Evolutionary conservation across 2,888 invertebrate genomes (phyloP), one percentile per base, ranked within the genome.

Genomic region (Torymus auratus): DNA sequence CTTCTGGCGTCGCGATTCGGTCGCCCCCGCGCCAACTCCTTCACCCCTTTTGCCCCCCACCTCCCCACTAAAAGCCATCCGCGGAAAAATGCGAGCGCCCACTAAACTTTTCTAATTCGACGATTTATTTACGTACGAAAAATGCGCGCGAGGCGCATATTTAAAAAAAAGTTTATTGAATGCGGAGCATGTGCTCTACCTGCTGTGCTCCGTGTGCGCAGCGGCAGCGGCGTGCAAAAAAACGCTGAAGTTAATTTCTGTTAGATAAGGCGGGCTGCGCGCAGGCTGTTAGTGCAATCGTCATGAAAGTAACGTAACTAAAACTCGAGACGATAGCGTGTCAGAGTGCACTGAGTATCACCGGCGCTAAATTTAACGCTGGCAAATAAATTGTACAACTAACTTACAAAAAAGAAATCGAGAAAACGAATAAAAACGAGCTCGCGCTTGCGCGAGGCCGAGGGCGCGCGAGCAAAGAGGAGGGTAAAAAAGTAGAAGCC

Each of bases 301-400:
- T 90, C 88, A 89, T 87, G 89, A 89, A 88, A 89, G 88, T 86
- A 86, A 81, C 81, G 81, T 83, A 83, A 83, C 83, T 81, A 83
- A 81, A 80, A 81, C 83, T 83, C 80, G 81, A 81, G 83, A 78
- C 87, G 88, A 85, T 88, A 86, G 89, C 89, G 89, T 89, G 89
- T 86, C 88, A 88, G 88, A 87, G 88, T 88, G 89, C 89, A 89
- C 87, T 89, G 89, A 89, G 88, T 88, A 89, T 88, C 87, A 88
- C 87, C 86, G 86, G 87, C 86, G 86, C 86, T 83, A 83, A 83
- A 83, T 83, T 81, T 81, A 81, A 83, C 83, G 88, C 88, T 85
- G 87, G 85, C 85, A 86, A 87, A 88, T 88, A 88, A 88, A 88
- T 88, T 87, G 88, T 87, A 87, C 87, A 86, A 86, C 87, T 88